Base-by-base conservation (phyloP, 2,888 invertebrate species). In the Xestia rhomboidea region DNA sequence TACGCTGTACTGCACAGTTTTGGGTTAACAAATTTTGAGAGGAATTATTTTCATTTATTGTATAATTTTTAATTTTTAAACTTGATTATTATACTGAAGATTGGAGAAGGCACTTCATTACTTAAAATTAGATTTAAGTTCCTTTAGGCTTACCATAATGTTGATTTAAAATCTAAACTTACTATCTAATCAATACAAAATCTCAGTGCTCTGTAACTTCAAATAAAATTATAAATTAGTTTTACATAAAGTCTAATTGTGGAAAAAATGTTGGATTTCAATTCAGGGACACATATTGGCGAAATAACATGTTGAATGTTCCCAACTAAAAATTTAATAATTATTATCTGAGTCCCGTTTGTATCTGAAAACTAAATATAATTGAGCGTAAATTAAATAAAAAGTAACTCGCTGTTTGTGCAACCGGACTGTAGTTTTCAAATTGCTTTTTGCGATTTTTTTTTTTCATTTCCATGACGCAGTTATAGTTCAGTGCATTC, bases 1-100 rank as follows among this genome's bases (percentile, higher is more conserved):
- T 75, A 66, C 68, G 70, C 76, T 86, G 74, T 68, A 85, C 68
- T 62, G 64, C 46, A 60, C 34, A 13, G 57, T 57, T 68, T 73
- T 21, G 62, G 44, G 38, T 68, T 85, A 11, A 60, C 13, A 49
- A 38, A 69, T 69, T 72, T 70, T 46, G 10, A 15, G 21, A 8
- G 6, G 27, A 34, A 4, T 15, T 46, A 27, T 38, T 72, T 46
- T n/a, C 21, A 30, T 21, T 30, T 30, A 30, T 68, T 70, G 7
- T 18, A 44, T 41, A 41, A 41, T 41, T 41, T 0, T 34, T n/a
- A 67, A 8, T 44, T 54, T 44, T 38, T 15, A 5, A 27, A 15
- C 24, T 13, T 30, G 18, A 11, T 73, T 15, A 38, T 18, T 41
- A 3, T n/a, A 34, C 6, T 10, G 27, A 51, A 72, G 27, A 24